Conservation (phyloP, 2,888 invertebrate genomes). For the Timema cristinae region DNA sequence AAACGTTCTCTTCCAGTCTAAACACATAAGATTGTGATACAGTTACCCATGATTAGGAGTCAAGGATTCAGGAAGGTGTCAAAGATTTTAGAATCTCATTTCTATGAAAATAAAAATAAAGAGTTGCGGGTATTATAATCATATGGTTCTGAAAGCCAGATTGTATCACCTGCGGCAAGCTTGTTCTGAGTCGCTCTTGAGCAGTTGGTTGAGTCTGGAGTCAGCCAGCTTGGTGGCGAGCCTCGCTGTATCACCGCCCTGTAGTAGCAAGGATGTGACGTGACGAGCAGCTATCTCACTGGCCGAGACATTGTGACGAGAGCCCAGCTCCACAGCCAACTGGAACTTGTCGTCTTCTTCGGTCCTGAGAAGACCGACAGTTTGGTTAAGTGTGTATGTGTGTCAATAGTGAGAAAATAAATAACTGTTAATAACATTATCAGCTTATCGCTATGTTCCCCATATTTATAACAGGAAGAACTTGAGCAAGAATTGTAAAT, state of each 20-base stretch:
- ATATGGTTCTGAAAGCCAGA: background rate
- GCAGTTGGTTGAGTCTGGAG: slow-evolving; percentile 30
- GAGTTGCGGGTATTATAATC: too few relatives aligned
- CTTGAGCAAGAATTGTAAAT: too few relatives aligned
- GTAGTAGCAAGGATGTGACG: slow-evolving; percentile 34
- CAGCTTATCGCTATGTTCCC: too few relatives aligned
- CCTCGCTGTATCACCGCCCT: slow-evolving; percentile 22
- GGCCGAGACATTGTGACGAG: slow-evolving; percentile 44
- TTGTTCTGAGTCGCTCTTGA: slow-evolving; percentile 26
- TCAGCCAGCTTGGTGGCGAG: slow-evolving; percentile 26
- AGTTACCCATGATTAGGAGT: too few relatives aligned
- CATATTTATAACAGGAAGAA: too few relatives aligned
- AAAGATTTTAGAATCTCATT: too few relatives aligned
- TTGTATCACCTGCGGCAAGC: slow-evolving; percentile 30
- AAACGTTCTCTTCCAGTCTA: slow-evolving; percentile 46
- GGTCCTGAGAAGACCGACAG: slow-evolving; percentile 39
- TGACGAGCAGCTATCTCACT: slow-evolving; percentile 43
- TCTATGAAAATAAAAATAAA: too few relatives aligned
- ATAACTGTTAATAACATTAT: too few relatives aligned
- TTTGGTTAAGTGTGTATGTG: too few relatives aligned
- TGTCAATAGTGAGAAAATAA: too few relatives aligned
- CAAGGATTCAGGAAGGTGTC: too few relatives aligned
- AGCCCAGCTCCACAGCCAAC: slow-evolving; percentile 45
- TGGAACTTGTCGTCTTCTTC: slow-evolving; percentile 44
- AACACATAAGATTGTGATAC: background rate